phyloP scores from a whole-genome alignment of 2,113 vertebrate genomes.

The Choloepus hoffmanni region DNA sequence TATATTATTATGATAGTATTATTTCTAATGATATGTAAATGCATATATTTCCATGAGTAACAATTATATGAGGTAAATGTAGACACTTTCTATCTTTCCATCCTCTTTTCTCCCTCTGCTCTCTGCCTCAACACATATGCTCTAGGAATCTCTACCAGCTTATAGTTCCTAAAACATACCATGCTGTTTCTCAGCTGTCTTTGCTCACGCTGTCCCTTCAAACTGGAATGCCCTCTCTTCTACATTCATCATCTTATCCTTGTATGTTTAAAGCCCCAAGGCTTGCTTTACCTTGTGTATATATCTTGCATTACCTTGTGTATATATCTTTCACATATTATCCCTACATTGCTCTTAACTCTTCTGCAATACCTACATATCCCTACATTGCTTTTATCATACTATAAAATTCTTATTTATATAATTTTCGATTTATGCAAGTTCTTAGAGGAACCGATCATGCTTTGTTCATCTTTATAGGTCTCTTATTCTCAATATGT shows the following conservation, averaged over 20 bases:
- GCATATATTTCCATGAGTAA: not conserved
- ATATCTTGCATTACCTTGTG: not conserved
- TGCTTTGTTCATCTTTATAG: not conserved
- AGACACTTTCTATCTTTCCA: not conserved
- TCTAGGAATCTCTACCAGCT: not conserved
- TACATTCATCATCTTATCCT: not conserved
- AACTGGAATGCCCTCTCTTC: not conserved
- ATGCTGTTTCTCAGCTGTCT: not conserved
- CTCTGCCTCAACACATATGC: not conserved
- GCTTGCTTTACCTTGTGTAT: not conserved
- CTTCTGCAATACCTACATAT: too few relatives aligned
- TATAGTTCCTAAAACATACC: not conserved
- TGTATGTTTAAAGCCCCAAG: not conserved
- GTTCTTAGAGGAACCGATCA: not conserved
- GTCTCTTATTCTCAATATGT: not conserved
- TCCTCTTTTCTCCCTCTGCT: not conserved
- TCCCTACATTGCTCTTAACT: not conserved
- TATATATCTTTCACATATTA: not conserved
- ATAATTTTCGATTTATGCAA: not conserved
- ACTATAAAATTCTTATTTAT: not conserved
- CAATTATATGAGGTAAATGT: not conserved
- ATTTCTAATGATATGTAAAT: not conserved
- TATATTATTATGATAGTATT: not conserved
- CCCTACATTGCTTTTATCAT: not conserved
- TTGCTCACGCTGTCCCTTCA: accelerated